Base-by-base conservation (phyloP, 2,888 invertebrate genomes). In the Luffia ferchaultella region DNA sequence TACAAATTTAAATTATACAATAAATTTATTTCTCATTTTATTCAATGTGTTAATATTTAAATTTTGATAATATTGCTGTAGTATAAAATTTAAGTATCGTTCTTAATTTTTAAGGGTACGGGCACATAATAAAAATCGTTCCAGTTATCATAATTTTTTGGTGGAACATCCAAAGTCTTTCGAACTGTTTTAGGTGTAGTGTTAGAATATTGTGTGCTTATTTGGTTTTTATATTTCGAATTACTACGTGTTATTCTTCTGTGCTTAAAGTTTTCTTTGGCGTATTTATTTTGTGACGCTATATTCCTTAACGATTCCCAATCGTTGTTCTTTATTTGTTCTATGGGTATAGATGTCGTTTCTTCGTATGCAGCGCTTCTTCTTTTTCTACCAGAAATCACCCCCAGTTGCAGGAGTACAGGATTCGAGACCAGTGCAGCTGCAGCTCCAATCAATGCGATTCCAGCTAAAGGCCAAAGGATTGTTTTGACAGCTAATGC, bases 391-490 rank as follows among this genome's bases (percentile, higher is more conserved):
- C 91, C 91, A 16, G 90, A 86, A 7, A 93, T 82, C 0, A 92
- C 90, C 19, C 93, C 93, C 44, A 94, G 84, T 68, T 93, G 93
- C 41, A 94, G 71, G 15, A 94, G 85, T 49, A 93, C 85, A 2
- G 94, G 93, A 73, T 93, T 93, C 58, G 87, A 87, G 50, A 92
- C 90, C 52, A 93, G 76, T 16, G 93, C 89, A 18, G 93, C 93
- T 1, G 93, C 93, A 20, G 93, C 92, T 41, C 93, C 93, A 46
- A 92, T 73, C n/a, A 94, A 82, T 1, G 93, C 93, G 45, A 93
- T 88, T 18, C 93, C 93, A 42, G 93, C 93, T 56, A 93, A 70
- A 1, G 93, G 93, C 66, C 90, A 86, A 47, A 91, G 70, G 42
- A 90, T 70, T 44, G 88, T 85, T 72, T 89, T 89, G 20, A 89